Conservation (phyloP, 2,797 vertebrate species). For the Meda fulgida region DNA sequence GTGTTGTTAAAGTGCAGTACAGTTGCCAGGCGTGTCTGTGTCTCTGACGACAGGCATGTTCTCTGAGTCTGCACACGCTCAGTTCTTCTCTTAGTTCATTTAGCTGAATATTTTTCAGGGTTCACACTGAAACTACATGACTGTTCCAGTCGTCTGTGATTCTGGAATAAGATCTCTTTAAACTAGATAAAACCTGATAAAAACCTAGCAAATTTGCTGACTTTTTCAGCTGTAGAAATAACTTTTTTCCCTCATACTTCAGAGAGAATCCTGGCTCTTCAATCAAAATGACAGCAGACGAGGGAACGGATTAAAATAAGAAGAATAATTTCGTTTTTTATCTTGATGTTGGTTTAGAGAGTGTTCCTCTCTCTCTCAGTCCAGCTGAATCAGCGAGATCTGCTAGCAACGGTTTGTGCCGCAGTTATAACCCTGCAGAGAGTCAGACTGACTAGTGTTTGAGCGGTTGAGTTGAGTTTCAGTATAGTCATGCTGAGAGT, state of each 20-base stretch:
- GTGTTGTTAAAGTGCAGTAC: background rate
- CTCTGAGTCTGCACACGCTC: background rate
- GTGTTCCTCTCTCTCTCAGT: conserved; percentile 63
- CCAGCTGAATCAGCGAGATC: conserved; percentile 68
- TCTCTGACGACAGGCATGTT: background rate
- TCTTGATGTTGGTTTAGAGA: conserved; percentile 1
- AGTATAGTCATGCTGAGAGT: conserved; percentile 74
- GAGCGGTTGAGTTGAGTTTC: conserved; percentile 29
- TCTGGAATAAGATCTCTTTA: background rate
- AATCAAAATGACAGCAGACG: too few relatives aligned
- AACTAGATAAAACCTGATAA: background rate
- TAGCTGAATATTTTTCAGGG: background rate
- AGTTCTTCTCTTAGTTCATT: background rate
- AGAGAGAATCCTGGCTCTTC: background rate
- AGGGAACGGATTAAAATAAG: background rate
- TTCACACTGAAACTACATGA: background rate
- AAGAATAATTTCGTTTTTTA: background rate
- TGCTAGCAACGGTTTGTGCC: conserved; percentile 76
- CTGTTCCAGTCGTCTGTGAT: background rate
- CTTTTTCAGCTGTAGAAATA: background rate
- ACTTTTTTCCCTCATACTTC: background rate
- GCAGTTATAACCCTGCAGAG: conserved; percentile 36
- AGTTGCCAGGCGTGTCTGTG: background rate
- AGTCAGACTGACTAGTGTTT: background rate
- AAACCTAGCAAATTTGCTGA: background rate